Base-by-base conservation (phyloP, 1,140 invertebrate genomes). In the Brachionus manjavacas region DNA sequence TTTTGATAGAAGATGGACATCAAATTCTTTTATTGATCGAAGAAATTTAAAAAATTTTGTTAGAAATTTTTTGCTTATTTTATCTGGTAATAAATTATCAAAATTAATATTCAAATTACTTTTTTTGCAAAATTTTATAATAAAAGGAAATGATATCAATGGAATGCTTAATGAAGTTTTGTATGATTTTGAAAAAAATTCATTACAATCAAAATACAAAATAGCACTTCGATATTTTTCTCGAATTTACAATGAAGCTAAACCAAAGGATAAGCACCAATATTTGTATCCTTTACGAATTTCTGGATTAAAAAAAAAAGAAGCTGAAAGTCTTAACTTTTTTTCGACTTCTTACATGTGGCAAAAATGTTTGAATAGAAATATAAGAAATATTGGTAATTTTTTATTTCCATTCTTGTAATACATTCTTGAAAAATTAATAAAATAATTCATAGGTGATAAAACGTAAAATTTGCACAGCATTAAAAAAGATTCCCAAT, bases 241-340 rank as follows among this genome's bases (percentile, higher is more conserved):
- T 25, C 16, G 64, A 4, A 25, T 68, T 25, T 68, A 28, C 25
- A 68, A 68, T 28, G 64, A 68, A 68, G 64, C 64, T 25, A 28
- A 68, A 25, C 64, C 64, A 68, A 68, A 68, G 12, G 64, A 68
- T 8, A 68, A 68, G 31, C 64, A 68, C 25, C 16, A 28, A 68
- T 68, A 25, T 68, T 28, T 68, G 7, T 68, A 68, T 28, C 64
- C 16, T 1, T 25, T 68, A 23, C 16, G 64, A 23, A 25, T 68
- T 28, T 68, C 64, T 12, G 64, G 64, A 4, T 25, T 68, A 68
- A 68, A 68, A 68, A 68, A 68, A 68, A 68, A 68, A 68, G 64
- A 68, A 68, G 64, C 64, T 14, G 25, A 68, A 68, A 14, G 12
- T 23, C 16, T 68, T 23, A 28, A 68, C 28, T 68, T 68, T 68